Evolutionary conservation across 2,113 vertebrate genomes (phyloP), one percentile per base, ranked within the genome.

Genomic region (Tricholaema leucomelas): DNA sequence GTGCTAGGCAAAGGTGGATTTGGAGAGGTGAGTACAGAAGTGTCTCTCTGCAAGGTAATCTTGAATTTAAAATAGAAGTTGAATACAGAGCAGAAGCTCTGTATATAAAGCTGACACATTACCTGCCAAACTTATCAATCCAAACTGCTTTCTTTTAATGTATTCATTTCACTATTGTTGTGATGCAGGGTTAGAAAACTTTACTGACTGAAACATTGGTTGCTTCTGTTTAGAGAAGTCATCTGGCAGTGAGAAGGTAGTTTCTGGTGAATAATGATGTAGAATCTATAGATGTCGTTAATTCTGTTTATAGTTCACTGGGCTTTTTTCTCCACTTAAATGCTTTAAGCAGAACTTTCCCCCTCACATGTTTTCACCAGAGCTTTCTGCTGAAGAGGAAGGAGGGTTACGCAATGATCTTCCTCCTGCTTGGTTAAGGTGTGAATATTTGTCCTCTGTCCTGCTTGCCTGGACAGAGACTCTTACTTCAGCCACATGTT

Each of bases 1-100:
- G 98, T 99, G 88, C 97, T 99, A 63, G 99, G 98, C 94, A 99
- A 99, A 98, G 99, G 98, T 89, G 98, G 99, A 96, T 99, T 99
- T 98, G 99, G 99, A 88, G 98, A 99, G 98, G 99, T 99, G 87
- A 98, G 98, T 98, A 48, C 9, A 13, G 25, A 44, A 59, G 2
- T 25, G 12, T 56, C 50, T 25, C 33, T 33, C 20, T 85, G 28
- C 7, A 2, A 64, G 58, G 52, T 21, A 58, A 8, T 44, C 15
- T 44, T 44, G 42, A 44, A 44, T 16, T 18, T 17, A 44, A 44
- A 44, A 44, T 18, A 44, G 15, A 30, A 33, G 5, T 6, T 70
- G 69, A 74, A 79, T 79, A 42, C 7, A 58, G n/a, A 44, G 12
- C 8, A 65, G 13, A 33, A 21, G 28, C 21, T 85, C 35, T 73